Evolutionary conservation across 2,888 invertebrate genomes (phyloP).

Genomic region (Cataglyphis cursor): DNA sequence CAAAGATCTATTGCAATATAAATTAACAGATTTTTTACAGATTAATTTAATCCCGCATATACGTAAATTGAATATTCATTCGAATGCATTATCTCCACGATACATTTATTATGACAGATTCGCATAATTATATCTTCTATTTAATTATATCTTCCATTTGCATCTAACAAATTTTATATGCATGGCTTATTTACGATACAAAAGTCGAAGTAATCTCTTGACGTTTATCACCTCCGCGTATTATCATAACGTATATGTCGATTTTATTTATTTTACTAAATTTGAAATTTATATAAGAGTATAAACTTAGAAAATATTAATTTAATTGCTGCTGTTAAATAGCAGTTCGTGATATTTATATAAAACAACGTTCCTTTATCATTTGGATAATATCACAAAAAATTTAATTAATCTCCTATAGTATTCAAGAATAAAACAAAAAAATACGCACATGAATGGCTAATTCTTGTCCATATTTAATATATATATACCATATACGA

Average conservation of each 20-base stretch:
- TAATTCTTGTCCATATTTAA: constrained; percentile 4
- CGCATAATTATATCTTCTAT: constrained; percentile 15
- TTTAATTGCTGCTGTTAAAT: not conserved
- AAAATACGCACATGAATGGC: not conserved
- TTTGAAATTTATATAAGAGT: not conserved
- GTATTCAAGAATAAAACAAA: not conserved
- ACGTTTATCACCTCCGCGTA: constrained; percentile 22
- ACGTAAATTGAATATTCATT: constrained; percentile 47
- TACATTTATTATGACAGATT: constrained; percentile 17
- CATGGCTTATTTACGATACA: constrained; percentile 22
- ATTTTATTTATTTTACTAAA: constrained; percentile 3
- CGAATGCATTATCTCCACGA: constrained; percentile 25
- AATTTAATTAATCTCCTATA: constrained; percentile 2
- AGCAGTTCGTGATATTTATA: not conserved
- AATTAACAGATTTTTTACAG: constrained; percentile 42
- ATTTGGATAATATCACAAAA: not conserved
- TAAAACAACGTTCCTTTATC: constrained; percentile 9
- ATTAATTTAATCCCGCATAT: constrained; percentile 28
- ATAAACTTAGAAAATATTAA: constrained; percentile 8
- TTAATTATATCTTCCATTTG: constrained; percentile 9
- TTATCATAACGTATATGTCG: not conserved
- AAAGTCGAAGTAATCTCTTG: constrained; percentile 25
- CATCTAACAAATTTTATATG: not conserved
- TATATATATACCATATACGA: not conserved
- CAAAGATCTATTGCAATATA: constrained; percentile 28